Evolutionary conservation across 2,113 vertebrate species (phyloP), one percentile per base, ranked within the genome.

Genomic region (Callocephalon fimbriatum): DNA sequence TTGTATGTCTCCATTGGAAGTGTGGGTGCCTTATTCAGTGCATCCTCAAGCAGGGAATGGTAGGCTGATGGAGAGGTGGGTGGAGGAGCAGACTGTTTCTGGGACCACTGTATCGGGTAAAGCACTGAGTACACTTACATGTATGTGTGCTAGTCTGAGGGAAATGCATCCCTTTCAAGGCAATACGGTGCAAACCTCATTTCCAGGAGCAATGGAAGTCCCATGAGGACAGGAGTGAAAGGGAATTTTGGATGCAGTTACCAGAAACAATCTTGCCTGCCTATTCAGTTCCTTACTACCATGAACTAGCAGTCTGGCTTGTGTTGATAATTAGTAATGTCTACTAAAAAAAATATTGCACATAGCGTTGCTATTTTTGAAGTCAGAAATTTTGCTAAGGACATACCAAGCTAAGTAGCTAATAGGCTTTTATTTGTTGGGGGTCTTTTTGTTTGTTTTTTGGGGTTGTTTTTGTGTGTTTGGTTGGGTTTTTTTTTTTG

Each of bases 91-190:
- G 20, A 7, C 22, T 80, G 25, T 61, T 29, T 35, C n/a, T 63
- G 38, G 31, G 44, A 17, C 4, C 0, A 0, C 18, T 21, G 32
- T 3, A 1, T 56, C 29, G 17, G 29, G 37, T 4, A 47, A 45
- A 38, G 23, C 20, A 26, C 0, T 25, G 47, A 22, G 48, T 17
- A 20, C 0, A 0, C 14, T n/a, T 40, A 29, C 17, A 9, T 0
- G 0, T 29, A 5, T 18, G 9, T 1, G 0, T 10, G 22, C 2
- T 53, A 19, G 3, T 37, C 12, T 42, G 40, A 47, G 37, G 32
- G 17, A n/a, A 71, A 12, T 0, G 0, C 1, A 5, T 2, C 17
- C 4, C 7, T n/a, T 74, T 29, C 65, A n/a, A 29, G 40, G 25
- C 23, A 31, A 1, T 8, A 11, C 7, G 8, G 20, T 9, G 6